A percentile compares a stretch with the other conserved stretches of the same genome.
Evolutionary conservation across 2,113 vertebrate genomes (phyloP).

Genomic region (Microtus richardsoni): DNA sequence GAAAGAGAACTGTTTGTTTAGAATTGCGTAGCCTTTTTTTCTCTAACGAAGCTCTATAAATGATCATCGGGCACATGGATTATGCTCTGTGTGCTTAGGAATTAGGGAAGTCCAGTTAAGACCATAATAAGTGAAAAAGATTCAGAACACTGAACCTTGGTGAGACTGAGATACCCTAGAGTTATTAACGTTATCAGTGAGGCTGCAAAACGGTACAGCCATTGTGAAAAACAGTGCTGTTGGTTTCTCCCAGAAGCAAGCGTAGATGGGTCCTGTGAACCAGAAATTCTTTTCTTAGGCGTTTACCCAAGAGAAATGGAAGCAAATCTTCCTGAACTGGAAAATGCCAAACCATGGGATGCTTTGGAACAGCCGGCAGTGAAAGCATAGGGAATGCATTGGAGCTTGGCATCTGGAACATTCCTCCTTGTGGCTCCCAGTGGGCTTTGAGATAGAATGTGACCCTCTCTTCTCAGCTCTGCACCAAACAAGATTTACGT

Average conservation of each 20-base stretch:
- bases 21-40: conserved; percentile 3
- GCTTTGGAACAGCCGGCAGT: not conserved
- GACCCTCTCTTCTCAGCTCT: not conserved
- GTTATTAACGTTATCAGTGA: not conserved
- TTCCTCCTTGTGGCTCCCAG: not conserved
- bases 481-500: not conserved
- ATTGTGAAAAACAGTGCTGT: not conserved
- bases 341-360: not conserved
- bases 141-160: not conserved
- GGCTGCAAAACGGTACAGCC: not conserved
- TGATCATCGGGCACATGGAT: not conserved
- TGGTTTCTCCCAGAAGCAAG: not conserved
- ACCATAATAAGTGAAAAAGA: not conserved
- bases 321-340: not conserved
- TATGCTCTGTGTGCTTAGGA: not conserved
- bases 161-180: not conserved
- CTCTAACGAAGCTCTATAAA: not conserved
- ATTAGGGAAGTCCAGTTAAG: conserved; percentile 13
- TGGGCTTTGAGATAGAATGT: not conserved
- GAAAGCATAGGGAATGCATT: not conserved
- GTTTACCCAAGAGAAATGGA: not conserved
- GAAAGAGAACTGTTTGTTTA: not conserved
- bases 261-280: not conserved
- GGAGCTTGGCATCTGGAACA: not conserved
- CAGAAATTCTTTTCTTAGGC: not conserved